Evolutionary conservation across 2,113 vertebrate genomes (phyloP).

Genomic region (Corythornis madagascariensis): DNA sequence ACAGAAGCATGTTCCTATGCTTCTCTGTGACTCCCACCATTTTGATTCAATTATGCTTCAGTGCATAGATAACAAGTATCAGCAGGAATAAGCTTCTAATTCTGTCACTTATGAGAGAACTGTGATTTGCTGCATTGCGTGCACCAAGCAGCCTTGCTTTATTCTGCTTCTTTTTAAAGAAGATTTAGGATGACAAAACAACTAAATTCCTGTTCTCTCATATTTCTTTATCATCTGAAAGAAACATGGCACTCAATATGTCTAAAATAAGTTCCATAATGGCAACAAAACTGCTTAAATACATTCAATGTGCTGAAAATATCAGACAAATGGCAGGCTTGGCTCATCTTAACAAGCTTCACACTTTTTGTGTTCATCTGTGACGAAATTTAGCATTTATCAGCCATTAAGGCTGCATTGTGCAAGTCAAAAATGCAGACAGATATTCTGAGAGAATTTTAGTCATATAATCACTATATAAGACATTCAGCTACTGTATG

Average conservation of each 20-base stretch:
- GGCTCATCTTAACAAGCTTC: constrained; percentile 61
- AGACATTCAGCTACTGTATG: constrained; percentile 9
- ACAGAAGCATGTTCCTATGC: background rate
- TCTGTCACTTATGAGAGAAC: background rate
- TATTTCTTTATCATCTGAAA: constrained; percentile 31
- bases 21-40: background rate
- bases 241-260: constrained; percentile 41
- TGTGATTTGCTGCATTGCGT: background rate
- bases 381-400: constrained; percentile 54
- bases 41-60: background rate
- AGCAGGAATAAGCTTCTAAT: constrained; percentile 10
- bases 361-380: constrained; percentile 45
- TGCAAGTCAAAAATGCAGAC: constrained; percentile 45
- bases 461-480: constrained; percentile 34
- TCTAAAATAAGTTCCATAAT: constrained; percentile 52
- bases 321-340: constrained; percentile 54
- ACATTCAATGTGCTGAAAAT: constrained; percentile 54
- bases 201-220: background rate
- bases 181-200: constrained; percentile 6
- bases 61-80: background rate
- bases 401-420: constrained; percentile 57
- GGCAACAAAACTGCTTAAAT: constrained; percentile 38
- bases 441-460: constrained; percentile 53
- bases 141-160: background rate
- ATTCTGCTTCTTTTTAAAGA: background rate